phyloP scores from a whole-genome alignment of 1,140 invertebrate genomes.

The Arion vulgaris region DNA sequence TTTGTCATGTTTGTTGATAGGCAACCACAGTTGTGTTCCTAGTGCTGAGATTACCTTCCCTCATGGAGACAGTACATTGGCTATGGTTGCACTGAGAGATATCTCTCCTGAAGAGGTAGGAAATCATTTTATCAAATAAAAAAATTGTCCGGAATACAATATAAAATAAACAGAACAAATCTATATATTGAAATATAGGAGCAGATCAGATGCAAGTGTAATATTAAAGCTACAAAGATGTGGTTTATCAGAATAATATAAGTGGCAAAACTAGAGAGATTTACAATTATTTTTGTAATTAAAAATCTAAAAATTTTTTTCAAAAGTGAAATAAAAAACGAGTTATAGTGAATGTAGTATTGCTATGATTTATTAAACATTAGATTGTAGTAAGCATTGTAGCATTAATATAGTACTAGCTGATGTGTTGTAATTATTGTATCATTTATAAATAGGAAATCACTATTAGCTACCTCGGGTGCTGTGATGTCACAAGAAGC shows the following conservation, averaged over 20 bases:
- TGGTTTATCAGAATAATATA: no score
- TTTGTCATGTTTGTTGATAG: constrained; percentile 49
- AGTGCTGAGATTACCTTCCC: constrained; percentile 90
- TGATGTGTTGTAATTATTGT: no score
- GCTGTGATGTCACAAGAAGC: constrained; percentile 28
- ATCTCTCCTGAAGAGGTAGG: constrained; percentile 83
- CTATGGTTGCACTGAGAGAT: constrained; percentile 82
- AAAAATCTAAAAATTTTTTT: no score
- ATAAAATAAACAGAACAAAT: no score
- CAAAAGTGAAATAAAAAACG: no score
- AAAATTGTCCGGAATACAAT: not conserved
- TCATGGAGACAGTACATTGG: constrained; percentile 86
- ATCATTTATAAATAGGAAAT: constrained; percentile 17
- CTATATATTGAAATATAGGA: not conserved
- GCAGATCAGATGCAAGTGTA: not conserved
- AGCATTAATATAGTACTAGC: no score
- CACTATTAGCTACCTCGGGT: constrained; percentile 18
- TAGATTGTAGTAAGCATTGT: no score
- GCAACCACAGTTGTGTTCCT: constrained; percentile 93
- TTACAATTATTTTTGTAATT: no score
- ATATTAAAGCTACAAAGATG: not conserved
- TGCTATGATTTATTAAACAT: no score
- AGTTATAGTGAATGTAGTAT: no score
- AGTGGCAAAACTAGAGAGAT: no score
- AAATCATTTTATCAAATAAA: not conserved